These are phyloP conservation scores for Vicugna pacos DNA, from an alignment of 2,113 vertebrate species.

Conservation along the genomic window DNA sequence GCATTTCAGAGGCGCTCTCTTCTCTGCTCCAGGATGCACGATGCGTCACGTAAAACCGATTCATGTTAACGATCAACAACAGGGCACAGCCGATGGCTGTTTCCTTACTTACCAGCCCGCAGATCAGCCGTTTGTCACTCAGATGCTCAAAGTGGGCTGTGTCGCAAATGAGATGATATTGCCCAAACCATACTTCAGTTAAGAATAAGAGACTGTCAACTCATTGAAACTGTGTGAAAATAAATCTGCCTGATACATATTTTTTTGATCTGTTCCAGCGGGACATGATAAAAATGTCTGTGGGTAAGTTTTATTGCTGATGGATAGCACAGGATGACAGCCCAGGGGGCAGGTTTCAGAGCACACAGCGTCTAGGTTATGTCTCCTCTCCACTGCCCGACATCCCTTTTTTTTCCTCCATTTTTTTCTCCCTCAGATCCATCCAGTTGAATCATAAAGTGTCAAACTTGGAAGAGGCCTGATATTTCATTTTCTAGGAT, in stretches of 20 bases:
- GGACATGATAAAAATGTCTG: conserved; percentile 67
- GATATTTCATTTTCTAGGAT: not conserved
- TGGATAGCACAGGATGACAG: not conserved
- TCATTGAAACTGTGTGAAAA: conserved; percentile 64
- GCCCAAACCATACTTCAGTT: conserved; percentile 47
- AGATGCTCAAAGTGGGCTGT: not conserved
- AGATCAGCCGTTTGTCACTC: conserved; percentile 59
- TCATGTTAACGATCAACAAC: not conserved
- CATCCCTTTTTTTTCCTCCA: not conserved
- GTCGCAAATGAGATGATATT: not conserved
- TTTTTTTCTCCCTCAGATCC: not conserved
- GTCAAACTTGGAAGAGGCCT: conserved; percentile 5
- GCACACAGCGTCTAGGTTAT: not conserved
- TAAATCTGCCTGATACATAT: conserved; percentile 68
- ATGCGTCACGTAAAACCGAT: not conserved
- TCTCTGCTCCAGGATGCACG: not conserved
- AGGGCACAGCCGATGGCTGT: not conserved
- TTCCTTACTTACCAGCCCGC: conserved; percentile 33
- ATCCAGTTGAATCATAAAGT: not conserved
- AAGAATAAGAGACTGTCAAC: conserved; percentile 59
- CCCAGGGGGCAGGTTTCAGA: not conserved
- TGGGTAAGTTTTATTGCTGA: conserved; percentile 60
- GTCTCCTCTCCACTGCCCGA: not conserved
- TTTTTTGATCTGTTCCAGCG: conserved; percentile 2
- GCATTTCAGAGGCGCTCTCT: not conserved